Percentiles rank a stretch among this genome's conserved stretches.
These are phyloP conservation scores for Chanos chanos DNA, from an alignment of 2,797 vertebrate genomes.

Conservation along the genomic window DNA sequence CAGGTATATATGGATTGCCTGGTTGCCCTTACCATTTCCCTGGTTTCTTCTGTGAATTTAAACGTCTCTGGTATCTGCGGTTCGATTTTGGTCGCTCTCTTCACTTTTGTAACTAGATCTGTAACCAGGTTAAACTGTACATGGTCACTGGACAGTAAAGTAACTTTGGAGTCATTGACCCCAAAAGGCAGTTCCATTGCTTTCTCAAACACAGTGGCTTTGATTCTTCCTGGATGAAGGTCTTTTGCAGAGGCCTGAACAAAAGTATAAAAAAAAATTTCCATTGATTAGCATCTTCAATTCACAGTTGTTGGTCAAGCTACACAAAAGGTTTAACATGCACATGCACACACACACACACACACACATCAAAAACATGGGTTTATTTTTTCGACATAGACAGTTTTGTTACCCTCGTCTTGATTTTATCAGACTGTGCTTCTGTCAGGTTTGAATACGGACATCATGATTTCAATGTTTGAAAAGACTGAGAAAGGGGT, in stretches of 20 bases:
- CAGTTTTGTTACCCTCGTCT: too few species aligned
- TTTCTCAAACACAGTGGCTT: conserved; percentile 77
- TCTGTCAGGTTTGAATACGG: too few species aligned
- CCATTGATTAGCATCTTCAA: background rate
- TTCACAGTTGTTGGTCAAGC: too few species aligned
- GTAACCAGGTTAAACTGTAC: conserved; percentile 91
- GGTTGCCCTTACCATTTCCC: conserved; percentile 77
- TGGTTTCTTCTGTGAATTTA: conserved; percentile 80
- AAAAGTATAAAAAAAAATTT: background rate
- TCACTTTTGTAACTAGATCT: conserved; percentile 83
- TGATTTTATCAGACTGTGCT: too few species aligned
- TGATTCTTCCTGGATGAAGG: conserved; percentile 76
- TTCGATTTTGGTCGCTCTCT: conserved; percentile 88
- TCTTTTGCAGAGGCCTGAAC: conserved; percentile 53
- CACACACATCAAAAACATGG: too few species aligned
- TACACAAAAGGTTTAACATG: too few species aligned
- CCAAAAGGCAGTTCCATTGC: conserved; percentile 85
- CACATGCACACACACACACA: too few species aligned
- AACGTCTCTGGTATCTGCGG: conserved; percentile 84
- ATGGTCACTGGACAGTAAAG: conserved; percentile 86
- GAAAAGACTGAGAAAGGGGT: too few species aligned
- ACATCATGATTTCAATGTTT: too few species aligned
- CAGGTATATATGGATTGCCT: background rate
- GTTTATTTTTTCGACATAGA: too few species aligned
- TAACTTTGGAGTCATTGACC: conserved; percentile 84